Evolutionary conservation across 2,888 invertebrate species (phyloP).

Genomic region (Lutraria lutraria): DNA sequence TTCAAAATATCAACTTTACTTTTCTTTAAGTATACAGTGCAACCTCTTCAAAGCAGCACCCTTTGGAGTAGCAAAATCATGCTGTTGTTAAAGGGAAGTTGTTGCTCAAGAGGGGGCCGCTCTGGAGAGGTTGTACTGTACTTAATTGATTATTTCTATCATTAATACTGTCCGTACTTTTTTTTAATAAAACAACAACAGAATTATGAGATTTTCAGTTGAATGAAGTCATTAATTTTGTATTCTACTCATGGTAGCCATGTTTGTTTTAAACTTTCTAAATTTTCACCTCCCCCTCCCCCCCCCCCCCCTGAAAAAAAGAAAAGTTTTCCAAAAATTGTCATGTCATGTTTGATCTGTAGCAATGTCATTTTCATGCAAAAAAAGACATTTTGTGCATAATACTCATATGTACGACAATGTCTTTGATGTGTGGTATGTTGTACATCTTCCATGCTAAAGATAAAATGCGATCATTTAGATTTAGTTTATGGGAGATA

Average conservation of each 20-base stretch:
- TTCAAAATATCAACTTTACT: too few relatives aligned
- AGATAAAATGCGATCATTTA: background rate
- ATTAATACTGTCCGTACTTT: background rate
- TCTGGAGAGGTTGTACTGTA: too few relatives aligned
- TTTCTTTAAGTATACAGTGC: too few relatives aligned
- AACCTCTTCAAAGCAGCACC: too few relatives aligned
- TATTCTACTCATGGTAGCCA: background rate
- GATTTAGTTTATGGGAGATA: background rate
- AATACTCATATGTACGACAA: background rate
- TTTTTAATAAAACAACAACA: background rate
- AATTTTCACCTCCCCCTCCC: too few relatives aligned
- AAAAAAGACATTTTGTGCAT: background rate
- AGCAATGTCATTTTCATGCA: background rate
- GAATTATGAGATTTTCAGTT: background rate
- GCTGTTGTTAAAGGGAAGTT: too few relatives aligned
- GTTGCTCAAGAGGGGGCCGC: too few relatives aligned
- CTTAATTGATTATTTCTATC: background rate
- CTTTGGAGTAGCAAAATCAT: too few relatives aligned
- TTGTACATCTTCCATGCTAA: background rate
- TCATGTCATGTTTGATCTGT: background rate
- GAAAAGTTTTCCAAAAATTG: background rate
- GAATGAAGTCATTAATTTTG: background rate
- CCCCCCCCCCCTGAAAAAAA: background rate
- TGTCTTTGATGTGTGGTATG: slow-evolving; percentile 1
- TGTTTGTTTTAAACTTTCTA: background rate